phyloP scores from a whole-genome alignment of 2,888 invertebrate species.

The Hanleya hanleyi region DNA sequence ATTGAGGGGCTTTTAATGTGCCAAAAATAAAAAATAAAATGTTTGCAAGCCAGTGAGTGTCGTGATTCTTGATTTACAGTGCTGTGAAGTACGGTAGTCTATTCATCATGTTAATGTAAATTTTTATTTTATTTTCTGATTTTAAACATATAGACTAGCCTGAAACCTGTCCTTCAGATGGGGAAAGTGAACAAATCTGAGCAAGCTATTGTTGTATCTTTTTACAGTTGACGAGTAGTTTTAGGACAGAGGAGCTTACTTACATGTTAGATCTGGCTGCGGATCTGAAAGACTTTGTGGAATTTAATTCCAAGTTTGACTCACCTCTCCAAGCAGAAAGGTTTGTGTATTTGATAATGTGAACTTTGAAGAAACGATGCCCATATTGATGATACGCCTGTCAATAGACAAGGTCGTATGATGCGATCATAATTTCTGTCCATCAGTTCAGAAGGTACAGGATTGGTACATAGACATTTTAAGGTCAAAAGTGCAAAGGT shows the following conservation, averaged over 20 bases:
- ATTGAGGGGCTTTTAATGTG: not conserved
- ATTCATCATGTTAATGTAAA: too few species aligned
- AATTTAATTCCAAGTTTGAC: conserved; percentile 78
- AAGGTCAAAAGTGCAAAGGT: too few species aligned
- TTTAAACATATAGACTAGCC: not conserved
- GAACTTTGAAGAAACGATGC: not conserved
- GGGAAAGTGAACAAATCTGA: not conserved
- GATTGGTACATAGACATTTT: too few species aligned
- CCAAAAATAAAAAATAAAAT: not conserved
- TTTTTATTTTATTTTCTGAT: not conserved
- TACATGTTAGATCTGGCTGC: conserved; percentile 84
- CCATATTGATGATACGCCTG: not conserved
- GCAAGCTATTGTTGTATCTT: not conserved
- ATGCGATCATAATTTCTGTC: not conserved
- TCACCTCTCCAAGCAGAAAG: conserved; percentile 57
- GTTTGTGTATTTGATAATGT: conserved; percentile 49
- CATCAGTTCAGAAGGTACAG: conserved; percentile 31
- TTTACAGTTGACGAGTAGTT: conserved; percentile 80
- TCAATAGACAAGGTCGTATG: too few species aligned
- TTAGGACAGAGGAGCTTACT: conserved; percentile 82
- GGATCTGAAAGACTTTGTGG: conserved; percentile 84
- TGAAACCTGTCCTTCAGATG: not conserved
- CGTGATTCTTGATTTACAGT: not conserved
- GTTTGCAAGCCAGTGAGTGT: not conserved
- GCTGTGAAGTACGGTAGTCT: too few species aligned